Evolutionary conservation across 2,113 vertebrate species (phyloP), one percentile per base, ranked within the genome.

Genomic region (Anthoscopus minutus): DNA sequence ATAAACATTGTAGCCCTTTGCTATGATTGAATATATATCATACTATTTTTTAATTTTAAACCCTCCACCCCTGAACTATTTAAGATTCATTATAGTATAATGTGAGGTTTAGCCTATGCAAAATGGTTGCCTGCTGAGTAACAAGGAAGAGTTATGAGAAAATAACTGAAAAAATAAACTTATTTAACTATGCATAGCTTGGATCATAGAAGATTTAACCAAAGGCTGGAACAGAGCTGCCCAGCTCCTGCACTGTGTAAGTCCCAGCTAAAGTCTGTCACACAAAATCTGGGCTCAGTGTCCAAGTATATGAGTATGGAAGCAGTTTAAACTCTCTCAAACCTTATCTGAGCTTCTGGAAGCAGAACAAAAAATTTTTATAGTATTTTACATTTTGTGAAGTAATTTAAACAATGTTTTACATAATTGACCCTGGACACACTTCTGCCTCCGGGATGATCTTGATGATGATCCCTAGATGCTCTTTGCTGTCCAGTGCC

Each of bases 1-100:
- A 31, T 20, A 42, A n/a, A n/a, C 16, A 67, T 61, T 71, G 11
- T 31, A 89, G 53, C 28, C 72, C 17, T 95, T 65, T 79, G 69
- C 66, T 91, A 51, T 94, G 61, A 88, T 35, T 71, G 27, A 93
- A 86, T 67, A 89, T 60, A 56, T 27, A 53, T 67, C 4, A 94
- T 72, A 58, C 13, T 90, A 82, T 48, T 84, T 67, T 93, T 93
- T 84, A 62, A 57, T 35, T 69, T 15, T 15, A 35, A 71, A 3
- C 11, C 10, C 11, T 5, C 13, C 7, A 9, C 7, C 33, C 4
- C 4, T 0, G 1, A 44, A 71, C 31, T 54, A 50, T 54, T 84
- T 64, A 57, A 18, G 47, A 61, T 82, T 60, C 37, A 13, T 4
- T 61, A 28, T 7, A 33, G 4, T 38, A 12, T 3, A 85, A 8